These are phyloP conservation scores for Leptopilina myrica DNA, from an alignment of 2,888 invertebrate species.

Conservation along the genomic window DNA sequence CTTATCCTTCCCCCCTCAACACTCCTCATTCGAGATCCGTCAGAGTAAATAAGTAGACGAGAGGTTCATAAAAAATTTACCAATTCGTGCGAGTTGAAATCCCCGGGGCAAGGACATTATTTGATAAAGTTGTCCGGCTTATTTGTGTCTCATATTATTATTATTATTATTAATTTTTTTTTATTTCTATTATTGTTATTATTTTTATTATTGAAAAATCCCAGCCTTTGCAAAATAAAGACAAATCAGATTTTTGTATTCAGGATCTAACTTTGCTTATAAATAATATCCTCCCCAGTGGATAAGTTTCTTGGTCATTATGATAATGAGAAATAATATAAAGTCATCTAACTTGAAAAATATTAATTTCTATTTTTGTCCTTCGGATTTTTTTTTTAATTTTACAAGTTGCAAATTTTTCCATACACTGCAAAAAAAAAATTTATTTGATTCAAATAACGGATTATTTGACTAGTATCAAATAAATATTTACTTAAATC, in stretches of 20 bases:
- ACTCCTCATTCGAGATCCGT: neutral
- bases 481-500: too few relatives aligned
- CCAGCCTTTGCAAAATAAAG: neutral
- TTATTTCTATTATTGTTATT: too few relatives aligned
- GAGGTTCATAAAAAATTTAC: constrained; percentile 28
- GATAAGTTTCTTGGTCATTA: constrained; percentile 10
- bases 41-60: constrained; percentile 20
- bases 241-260: constrained; percentile 4
- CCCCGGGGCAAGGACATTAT: constrained; percentile 34
- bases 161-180: too few relatives aligned
- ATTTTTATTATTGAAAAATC: too few relatives aligned
- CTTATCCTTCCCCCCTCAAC: neutral
- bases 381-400: neutral
- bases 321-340: constrained; percentile 13
- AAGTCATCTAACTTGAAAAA: neutral
- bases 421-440: too few relatives aligned
- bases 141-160: too few relatives aligned
- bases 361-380: constrained; percentile 3
- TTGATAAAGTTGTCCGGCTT: neutral
- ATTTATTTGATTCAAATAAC: too few relatives aligned
- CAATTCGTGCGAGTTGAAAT: constrained; percentile 9
- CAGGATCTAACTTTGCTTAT: constrained; percentile 13
- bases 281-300: neutral
- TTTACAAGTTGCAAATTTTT: too few relatives aligned
- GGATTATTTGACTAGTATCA: too few relatives aligned